Base-by-base conservation (phyloP, 2,113 vertebrate species). In the Myotis davidii region DNA sequence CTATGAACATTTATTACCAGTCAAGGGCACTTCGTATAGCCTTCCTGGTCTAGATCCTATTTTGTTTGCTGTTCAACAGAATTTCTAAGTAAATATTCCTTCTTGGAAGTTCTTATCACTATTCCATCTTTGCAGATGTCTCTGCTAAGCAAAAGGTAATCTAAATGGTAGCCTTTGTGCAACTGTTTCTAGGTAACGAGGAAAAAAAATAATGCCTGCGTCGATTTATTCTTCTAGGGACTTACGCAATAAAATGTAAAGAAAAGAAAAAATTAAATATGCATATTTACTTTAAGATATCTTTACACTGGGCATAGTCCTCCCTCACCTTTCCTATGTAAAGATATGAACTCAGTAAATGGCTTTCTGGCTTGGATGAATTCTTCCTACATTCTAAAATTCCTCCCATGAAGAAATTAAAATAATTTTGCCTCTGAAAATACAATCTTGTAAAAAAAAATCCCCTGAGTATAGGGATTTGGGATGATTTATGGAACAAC, bases 401-500 rank as follows among this genome's bases (percentile, higher is more conserved):
- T 94, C 17, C 48, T 93, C 50, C 85, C 48, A 42, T 34, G 77
- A 93, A 90, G 73, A 94, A 85, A 96, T 0, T 73, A 29, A 90
- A 96, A 50, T 76, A 85, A 84, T 69, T 87, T 97, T 94, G 48
- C 79, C 29, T 96, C 70, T 85, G 95, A 96, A 97, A 98, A 97
- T 54, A 96, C 1, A 39, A 85, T 92, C 52, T 89, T 96, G 96
- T 85, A 84, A 88, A 97, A 61, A 96, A 97, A 96, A 97, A 79
- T 91, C 37, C 78, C 82, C 64, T 61, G 79, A 96, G 61, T 95
- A 81, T 18, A 21, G 88, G 85, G 56, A 95, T 96, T 98, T 83
- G 20, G 61, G 72, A 85, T 97, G 95, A 98, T 98, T 97, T 98
- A 97, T 73, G 83, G 86, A 93, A 93, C 85, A 97, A 97, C 94